Evolutionary conservation across 92 coral and sea anemone species (phyloP).

Genomic region (Zoanthus sociatus): DNA sequence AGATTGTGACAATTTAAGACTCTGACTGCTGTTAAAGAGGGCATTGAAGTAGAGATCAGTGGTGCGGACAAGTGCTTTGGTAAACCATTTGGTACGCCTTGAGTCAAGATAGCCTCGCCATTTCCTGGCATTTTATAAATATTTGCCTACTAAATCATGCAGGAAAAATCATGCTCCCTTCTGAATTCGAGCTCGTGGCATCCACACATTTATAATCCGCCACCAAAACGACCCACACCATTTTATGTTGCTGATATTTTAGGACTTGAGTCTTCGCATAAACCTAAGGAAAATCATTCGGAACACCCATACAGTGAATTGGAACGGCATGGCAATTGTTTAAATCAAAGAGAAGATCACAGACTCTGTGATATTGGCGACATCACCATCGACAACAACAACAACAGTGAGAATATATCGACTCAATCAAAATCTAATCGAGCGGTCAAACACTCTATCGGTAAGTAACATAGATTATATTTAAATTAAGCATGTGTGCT

Average conservation of each 20-base stretch:
- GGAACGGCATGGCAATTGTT: conserved; percentile 31
- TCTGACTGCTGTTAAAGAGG: conserved; percentile 36
- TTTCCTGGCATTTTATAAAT: conserved; percentile 10
- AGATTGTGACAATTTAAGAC: conserved; percentile 63
- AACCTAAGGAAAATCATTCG: conserved; percentile 49
- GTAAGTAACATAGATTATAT: conserved; percentile 52
- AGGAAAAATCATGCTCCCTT: conserved; percentile 52
- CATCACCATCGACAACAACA: conserved; percentile 32
- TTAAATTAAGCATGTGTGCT: conserved; percentile 26
- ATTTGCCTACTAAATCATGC: conserved; percentile 21
- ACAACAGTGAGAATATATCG: conserved; percentile 12
- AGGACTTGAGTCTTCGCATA: conserved; percentile 82
- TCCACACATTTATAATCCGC: conserved; percentile 89
- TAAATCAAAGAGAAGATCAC: conserved; percentile 43
- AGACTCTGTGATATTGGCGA: conserved; percentile 29
- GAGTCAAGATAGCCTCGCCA: not conserved
- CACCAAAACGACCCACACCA: conserved; percentile 94
- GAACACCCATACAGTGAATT: conserved; percentile 40
- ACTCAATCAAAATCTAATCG: conserved; percentile 53
- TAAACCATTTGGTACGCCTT: not conserved
- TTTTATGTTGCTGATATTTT: conserved; percentile 95
- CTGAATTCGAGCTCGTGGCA: conserved; percentile 97
- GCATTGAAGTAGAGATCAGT: conserved; percentile 21
- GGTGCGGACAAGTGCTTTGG: conserved; percentile 9
- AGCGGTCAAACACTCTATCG: conserved; percentile 40